phyloP scores from a whole-genome alignment of 2,797 vertebrate genomes.

The Mus minutoides region DNA sequence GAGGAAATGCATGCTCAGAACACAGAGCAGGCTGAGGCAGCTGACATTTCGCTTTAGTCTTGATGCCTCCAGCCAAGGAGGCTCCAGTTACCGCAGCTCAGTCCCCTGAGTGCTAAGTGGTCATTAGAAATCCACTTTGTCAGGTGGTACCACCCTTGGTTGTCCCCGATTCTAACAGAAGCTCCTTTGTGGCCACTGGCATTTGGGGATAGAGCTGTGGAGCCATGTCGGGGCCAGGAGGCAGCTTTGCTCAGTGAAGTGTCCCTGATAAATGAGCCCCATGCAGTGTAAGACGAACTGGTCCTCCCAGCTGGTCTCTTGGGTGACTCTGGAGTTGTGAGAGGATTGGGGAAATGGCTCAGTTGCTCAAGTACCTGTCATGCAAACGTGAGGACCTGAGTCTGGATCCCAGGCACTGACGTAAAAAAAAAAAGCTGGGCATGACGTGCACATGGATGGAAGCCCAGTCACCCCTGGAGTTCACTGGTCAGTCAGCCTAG shows the following conservation, averaged over 20 bases:
- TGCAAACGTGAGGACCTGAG: neutral
- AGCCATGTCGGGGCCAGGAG: neutral
- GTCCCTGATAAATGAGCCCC: neutral
- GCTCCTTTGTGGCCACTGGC: conserved; percentile 64
- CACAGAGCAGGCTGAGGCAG: neutral
- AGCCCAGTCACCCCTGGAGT: neutral
- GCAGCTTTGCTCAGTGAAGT: neutral
- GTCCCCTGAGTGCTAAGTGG: conserved; percentile 3
- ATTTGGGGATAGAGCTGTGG: conserved; percentile 31
- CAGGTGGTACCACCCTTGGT: conserved; percentile 32
- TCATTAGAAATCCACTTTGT: conserved; percentile 29
- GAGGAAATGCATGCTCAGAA: neutral
- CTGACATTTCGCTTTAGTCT: neutral
- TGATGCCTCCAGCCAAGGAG: neutral
- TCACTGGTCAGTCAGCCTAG: neutral
- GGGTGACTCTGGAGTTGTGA: neutral
- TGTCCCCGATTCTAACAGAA: conserved; percentile 65
- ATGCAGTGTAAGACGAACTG: rapidly evolving
- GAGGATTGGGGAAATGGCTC: too few relatives aligned
- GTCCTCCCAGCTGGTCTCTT: neutral
- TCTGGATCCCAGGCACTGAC: neutral
- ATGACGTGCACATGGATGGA: neutral
- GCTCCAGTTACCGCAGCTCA: neutral
- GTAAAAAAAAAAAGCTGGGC: neutral
- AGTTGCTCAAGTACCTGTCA: neutral